phyloP scores from a whole-genome alignment of 2,797 vertebrate species.

The Hydrophis major region DNA sequence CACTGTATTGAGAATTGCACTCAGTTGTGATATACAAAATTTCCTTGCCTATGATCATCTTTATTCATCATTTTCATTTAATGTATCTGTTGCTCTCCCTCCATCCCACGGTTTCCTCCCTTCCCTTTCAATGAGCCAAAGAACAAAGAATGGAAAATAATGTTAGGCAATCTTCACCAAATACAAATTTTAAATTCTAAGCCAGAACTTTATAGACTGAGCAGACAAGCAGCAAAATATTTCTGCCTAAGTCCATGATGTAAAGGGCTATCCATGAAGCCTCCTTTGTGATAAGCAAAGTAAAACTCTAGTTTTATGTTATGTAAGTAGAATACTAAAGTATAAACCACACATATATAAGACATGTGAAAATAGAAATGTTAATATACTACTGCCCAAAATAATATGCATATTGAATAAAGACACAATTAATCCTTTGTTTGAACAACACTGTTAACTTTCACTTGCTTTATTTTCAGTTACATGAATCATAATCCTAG shows the following conservation, averaged over 20 bases:
- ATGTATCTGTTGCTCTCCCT: rapidly evolving
- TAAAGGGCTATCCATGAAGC: conserved; percentile 25
- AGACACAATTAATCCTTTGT: neutral
- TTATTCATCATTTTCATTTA: neutral
- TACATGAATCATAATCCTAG: conserved; percentile 44
- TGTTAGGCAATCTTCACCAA: neutral
- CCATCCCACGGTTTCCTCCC: neutral
- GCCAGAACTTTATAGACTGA: neutral
- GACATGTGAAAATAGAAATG: neutral
- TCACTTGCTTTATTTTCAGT: conserved; percentile 17
- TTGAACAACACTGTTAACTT: conserved; percentile 24
- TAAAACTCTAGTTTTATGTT: neutral
- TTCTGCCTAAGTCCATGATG: conserved; percentile 17
- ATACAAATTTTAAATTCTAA: neutral
- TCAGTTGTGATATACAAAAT: neutral
- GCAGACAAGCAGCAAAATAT: neutral
- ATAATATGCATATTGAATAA: neutral
- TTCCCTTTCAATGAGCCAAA: neutral
- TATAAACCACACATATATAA: neutral
- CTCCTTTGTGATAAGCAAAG: neutral
- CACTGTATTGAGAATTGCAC: neutral
- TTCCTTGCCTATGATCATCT: neutral
- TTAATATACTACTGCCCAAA: neutral
- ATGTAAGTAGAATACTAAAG: neutral
- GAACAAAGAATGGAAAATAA: neutral